Evolutionary conservation across 1,140 invertebrate genomes (phyloP).

Genomic region (Carposina sasakii): DNA sequence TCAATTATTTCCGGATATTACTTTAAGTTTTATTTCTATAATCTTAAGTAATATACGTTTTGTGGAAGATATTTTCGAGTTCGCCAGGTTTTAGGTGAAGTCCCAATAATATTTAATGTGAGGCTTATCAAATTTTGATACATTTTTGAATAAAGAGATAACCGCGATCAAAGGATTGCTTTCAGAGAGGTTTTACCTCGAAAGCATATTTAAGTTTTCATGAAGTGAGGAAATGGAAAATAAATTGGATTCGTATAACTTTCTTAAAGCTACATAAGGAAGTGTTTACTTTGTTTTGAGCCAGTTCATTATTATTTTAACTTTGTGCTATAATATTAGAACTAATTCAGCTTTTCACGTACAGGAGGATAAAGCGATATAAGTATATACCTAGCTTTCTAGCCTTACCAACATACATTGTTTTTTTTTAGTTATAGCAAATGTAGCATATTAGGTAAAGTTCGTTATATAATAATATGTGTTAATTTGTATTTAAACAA

Average conservation of each 20-base stretch:
- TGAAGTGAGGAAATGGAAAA: slow-evolving; percentile 71
- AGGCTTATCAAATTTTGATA: slow-evolving; percentile 57
- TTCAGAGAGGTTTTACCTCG: slow-evolving; percentile 66
- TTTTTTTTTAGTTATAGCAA: too few species aligned
- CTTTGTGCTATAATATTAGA: slow-evolving; percentile 10
- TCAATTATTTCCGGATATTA: background rate
- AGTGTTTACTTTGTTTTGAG: slow-evolving; percentile 63
- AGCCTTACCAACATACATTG: background rate
- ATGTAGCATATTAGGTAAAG: too few species aligned
- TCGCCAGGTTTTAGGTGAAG: background rate
- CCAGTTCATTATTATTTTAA: slow-evolving; percentile 40
- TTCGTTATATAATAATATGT: background rate
- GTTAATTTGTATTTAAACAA: background rate
- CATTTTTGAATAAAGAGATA: slow-evolving; percentile 66
- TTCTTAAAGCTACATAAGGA: slow-evolving; percentile 57
- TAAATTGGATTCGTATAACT: slow-evolving; percentile 71
- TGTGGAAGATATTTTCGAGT: background rate
- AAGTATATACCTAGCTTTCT: background rate
- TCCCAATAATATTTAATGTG: slow-evolving; percentile 5
- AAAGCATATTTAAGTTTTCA: slow-evolving; percentile 71
- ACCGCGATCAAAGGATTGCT: slow-evolving; percentile 66
- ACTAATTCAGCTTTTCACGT: too few species aligned
- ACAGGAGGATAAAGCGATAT: background rate
- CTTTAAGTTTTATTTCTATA: background rate
- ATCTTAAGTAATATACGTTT: background rate